Evolutionary conservation across 2,113 vertebrate genomes (phyloP), one percentile per base, ranked within the genome.

Genomic region (Microcebus jonahi): DNA sequence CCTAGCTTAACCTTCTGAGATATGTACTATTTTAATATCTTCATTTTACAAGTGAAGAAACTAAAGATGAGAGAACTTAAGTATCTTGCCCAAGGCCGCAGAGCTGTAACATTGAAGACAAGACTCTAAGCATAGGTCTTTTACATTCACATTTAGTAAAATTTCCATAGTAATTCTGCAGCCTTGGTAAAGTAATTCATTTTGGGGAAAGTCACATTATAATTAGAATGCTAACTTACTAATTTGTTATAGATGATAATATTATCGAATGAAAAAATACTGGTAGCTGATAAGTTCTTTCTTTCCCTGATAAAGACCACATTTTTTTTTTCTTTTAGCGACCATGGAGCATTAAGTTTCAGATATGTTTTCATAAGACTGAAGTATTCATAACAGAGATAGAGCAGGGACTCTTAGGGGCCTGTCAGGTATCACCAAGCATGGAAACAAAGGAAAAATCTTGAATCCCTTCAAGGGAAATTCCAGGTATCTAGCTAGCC

Each of bases 231-330:
- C 11, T 17, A 92, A 42, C 63, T 76, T 82, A 90, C 80, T 53
- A 42, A 48, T 81, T 95, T 93, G 55, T 61, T 61, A 45, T 76
- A 71, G 87, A 48, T 70, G 6, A 39, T n/a, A 71, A 45, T 29
- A 42, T 50, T 82, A 53, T 73, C 63, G 88, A 79, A 61, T 93
- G 39, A 88, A 93, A 87, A 96, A 93, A 83, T 48, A 45, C 34
- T 36, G 14, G 12, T 31, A 34, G 3, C n/a, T 88, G 77, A 59
- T 42, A 57, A 90, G 48, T 61, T 80, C 31, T 90, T 61, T 45
- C 29, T 88, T 83, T 48, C 20, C 17, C 21, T 76, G 20, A 2
- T 45, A 89, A 65, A 79, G 39, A 53, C 20, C 53, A 71, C 4
- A 21, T 50, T 42, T 94, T 55, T 70, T 63, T 88, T 77, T 42